Percentiles rank a stretch among this genome's conserved stretches.
Evolutionary conservation across 2,888 invertebrate genomes (phyloP).

Genomic region (Netelia virgata): DNA sequence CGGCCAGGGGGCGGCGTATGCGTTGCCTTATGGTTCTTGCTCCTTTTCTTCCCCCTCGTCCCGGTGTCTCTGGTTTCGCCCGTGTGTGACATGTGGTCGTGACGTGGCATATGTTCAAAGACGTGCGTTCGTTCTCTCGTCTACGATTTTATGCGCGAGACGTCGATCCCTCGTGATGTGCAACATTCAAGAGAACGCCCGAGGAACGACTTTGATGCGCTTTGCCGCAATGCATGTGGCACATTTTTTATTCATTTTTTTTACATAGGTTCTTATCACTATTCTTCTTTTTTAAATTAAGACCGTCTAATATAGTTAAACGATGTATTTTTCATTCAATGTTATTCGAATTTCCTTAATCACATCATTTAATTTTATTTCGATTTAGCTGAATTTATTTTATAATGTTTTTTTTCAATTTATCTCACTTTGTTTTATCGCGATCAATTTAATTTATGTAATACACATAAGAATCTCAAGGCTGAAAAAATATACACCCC

Average conservation of each 20-base stretch:
- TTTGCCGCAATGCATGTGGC: too few species aligned
- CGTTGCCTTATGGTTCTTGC: slow-evolving; percentile 16
- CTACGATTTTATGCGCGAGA: slow-evolving; percentile 50
- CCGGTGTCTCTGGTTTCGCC: slow-evolving; percentile 21
- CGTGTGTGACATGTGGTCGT: slow-evolving; percentile 42
- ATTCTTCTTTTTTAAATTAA: too few species aligned
- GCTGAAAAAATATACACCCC: not conserved
- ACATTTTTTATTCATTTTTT: too few species aligned
- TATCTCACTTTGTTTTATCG: not conserved
- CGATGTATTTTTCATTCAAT: not conserved
- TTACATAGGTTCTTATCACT: too few species aligned
- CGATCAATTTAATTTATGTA: not conserved
- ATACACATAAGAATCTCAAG: not conserved
- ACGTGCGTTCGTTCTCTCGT: slow-evolving; percentile 29
- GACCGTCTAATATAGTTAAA: too few species aligned
- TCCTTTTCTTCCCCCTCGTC: slow-evolving; percentile 13
- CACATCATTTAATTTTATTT: not conserved
- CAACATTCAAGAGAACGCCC: not conserved
- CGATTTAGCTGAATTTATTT: not conserved
- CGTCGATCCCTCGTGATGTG: slow-evolving; percentile 21
- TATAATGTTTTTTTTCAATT: not conserved
- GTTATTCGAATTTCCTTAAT: not conserved
- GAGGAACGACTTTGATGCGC: not conserved
- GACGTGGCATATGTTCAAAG: slow-evolving; percentile 34
- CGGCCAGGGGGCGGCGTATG: slow-evolving; percentile 8